Percentiles rank a stretch among this genome's conserved stretches.
Evolutionary conservation across 2,113 vertebrate species (phyloP).

Genomic region (Corydoras maculifer): DNA sequence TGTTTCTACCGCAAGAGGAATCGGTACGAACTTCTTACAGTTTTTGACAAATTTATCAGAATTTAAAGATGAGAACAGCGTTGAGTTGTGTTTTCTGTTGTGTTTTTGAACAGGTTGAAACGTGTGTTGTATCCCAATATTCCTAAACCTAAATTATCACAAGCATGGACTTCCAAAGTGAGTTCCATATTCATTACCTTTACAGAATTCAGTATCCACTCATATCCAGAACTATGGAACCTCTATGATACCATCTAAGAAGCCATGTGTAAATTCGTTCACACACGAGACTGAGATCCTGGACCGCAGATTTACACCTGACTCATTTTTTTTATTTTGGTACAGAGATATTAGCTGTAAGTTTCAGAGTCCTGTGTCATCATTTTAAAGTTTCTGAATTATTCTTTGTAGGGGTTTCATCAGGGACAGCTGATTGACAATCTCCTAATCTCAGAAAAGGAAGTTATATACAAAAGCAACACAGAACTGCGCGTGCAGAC

Average conservation of each 20-base stretch:
- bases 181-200: neutral
- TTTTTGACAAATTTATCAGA: no score
- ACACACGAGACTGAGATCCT: no score
- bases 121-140: neutral
- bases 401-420: neutral
- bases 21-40: neutral
- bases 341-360: no score
- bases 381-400: neutral
- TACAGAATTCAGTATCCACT: neutral
- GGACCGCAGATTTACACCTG: neutral
- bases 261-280: no score
- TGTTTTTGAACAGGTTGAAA: neutral
- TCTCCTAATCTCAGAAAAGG: slow-evolving; percentile 1
- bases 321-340: neutral
- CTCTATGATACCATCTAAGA: no score
- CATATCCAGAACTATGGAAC: no score
- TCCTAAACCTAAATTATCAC: neutral
- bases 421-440: neutral
- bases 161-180: neutral
- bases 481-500: neutral
- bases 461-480: neutral
- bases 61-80: no score
- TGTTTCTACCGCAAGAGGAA: neutral
- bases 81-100: no score
- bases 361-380: neutral